phyloP scores from a whole-genome alignment of 2,797 vertebrate species.

The Artibeus lituratus region DNA sequence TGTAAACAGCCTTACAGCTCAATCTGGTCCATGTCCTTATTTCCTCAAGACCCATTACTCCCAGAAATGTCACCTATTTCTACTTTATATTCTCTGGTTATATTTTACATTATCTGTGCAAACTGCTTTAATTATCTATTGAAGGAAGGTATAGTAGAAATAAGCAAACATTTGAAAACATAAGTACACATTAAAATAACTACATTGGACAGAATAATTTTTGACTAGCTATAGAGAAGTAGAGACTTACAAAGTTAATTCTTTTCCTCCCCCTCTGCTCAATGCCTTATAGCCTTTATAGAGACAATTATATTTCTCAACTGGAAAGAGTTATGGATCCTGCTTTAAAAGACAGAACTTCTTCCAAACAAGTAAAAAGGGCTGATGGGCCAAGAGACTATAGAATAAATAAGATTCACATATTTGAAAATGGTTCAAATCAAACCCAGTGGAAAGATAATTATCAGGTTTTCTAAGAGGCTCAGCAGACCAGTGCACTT shows the following conservation, averaged over 20 bases:
- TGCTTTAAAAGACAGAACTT: slow-evolving; percentile 44
- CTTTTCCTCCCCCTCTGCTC: neutral
- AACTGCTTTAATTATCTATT: neutral
- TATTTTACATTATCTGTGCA: neutral
- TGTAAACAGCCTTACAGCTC: neutral
- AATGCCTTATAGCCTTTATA: neutral
- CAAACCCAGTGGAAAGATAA: neutral
- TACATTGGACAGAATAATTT: neutral
- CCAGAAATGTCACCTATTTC: neutral
- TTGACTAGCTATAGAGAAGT: neutral
- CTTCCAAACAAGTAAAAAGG: slow-evolving; percentile 37
- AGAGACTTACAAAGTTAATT: neutral
- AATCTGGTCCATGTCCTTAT: neutral
- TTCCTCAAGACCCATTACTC: slow-evolving; percentile 17
- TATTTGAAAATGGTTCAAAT: slow-evolving; percentile 10
- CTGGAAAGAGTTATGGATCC: neutral
- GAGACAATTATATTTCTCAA: neutral
- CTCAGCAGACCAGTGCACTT: neutral
- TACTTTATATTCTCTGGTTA: neutral
- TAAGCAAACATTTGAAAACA: neutral
- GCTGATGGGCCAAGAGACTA: neutral
- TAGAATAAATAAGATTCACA: neutral
- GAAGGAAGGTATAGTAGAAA: neutral
- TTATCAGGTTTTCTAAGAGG: neutral
- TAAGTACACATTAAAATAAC: neutral